These are phyloP conservation scores for Adoxophyes honmai DNA, from an alignment of 1,140 invertebrate species.

Conservation along the genomic window DNA sequence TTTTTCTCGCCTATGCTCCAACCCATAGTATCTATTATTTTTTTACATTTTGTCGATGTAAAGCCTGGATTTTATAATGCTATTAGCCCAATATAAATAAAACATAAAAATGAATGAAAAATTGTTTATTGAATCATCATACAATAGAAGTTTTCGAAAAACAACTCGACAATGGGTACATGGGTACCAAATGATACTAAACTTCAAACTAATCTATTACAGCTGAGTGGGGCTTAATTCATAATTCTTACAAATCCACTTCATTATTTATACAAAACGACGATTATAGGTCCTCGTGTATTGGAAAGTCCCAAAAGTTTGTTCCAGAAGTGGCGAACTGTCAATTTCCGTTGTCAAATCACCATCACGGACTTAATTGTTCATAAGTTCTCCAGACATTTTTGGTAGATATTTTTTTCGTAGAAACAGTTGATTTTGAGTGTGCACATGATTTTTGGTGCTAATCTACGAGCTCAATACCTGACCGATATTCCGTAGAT, in stretches of 20 bases:
- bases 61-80: too few species aligned
- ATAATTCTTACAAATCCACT: conserved; percentile 10
- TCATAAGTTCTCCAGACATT: conserved; percentile 5
- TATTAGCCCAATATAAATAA: conserved; percentile 24
- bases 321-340: neutral
- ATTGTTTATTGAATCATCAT: conserved; percentile 64
- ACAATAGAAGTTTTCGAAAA: conserved; percentile 41
- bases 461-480: too few species aligned
- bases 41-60: too few species aligned
- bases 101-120: conserved; percentile 32
- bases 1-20: too few species aligned
- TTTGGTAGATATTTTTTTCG: neutral
- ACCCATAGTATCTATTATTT: too few species aligned
- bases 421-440: neutral
- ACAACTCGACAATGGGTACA: conserved; percentile 18
- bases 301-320: too few species aligned
- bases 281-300: neutral
- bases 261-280: neutral
- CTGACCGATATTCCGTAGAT: neutral
- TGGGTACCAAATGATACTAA: neutral
- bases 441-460: too few species aligned
- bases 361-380: neutral
- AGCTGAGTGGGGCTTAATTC: conserved; percentile 1
- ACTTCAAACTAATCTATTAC: conserved; percentile 4
- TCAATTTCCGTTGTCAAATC: neutral